Base-by-base conservation (phyloP, 2,888 invertebrate genomes). In the Tethea ocularis region DNA sequence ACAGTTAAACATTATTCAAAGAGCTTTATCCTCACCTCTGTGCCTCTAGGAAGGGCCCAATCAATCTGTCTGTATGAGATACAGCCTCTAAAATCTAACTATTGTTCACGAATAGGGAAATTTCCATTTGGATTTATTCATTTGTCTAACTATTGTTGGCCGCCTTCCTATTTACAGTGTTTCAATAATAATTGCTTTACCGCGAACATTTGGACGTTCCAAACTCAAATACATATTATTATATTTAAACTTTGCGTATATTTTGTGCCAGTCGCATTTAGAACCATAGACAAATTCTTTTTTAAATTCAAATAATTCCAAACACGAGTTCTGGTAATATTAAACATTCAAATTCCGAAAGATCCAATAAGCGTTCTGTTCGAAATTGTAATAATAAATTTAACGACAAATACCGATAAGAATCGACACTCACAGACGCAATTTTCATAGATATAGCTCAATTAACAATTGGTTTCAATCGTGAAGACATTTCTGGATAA, bases 381-480 rank as follows among this genome's bases (percentile, higher is more conserved):
- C 71, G 78, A 80, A 57, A 57, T 29, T 51, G 56, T 41, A 72
- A 80, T 81, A 86, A 89, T 91, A 91, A 91, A 90, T 91, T 88
- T 84, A 84, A 88, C 89, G 89, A 85, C 87, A 83, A 87, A 88
- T 87, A 82, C 86, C 89, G 91, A 91, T 91, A 91, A 90, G 90
- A 87, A 91, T 92, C 91, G 88, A 80, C 78, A 78, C 82, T 83
- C 83, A 86, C 86, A 86, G 88, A 88, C 89, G 88, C 88, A 87
- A 91, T 90, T 91, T 89, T 91, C 92, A 90, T 89, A 92, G 93
- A 93, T 92, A 93, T 89, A 87, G 89, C 93, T 93, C 93, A 92
- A 93, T 92, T 93, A 92, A 93, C 93, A 92, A 91, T 91, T 87
- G 93, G 90, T 91, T 91, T 91, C 91, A 91, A 91, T 92, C 91